A percentile compares a stretch with the other conserved stretches of the same genome.
phyloP scores from a whole-genome alignment of 92 coral and sea anemone genomes.

The Actinernus sp. region DNA sequence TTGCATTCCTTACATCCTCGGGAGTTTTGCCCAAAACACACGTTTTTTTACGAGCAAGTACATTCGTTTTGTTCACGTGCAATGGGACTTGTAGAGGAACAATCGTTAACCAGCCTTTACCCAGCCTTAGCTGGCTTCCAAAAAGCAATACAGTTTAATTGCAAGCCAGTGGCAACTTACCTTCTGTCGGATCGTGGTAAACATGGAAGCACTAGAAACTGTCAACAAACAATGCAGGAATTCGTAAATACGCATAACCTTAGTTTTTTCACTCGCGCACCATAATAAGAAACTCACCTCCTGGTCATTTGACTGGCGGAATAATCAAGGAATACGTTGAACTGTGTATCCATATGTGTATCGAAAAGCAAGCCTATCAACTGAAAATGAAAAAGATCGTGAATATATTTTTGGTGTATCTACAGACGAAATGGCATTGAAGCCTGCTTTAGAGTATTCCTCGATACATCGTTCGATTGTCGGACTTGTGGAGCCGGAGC shows the following conservation, averaged over 20 bases:
- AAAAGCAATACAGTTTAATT: constrained; percentile 48
- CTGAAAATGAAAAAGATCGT: constrained; percentile 13
- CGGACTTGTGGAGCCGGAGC: constrained; percentile 43
- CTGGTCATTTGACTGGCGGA: constrained; percentile 42
- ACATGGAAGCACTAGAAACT: constrained; percentile 32
- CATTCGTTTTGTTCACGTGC: constrained; percentile 37
- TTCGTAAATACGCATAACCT: constrained; percentile 39
- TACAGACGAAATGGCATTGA: constrained; percentile 58
- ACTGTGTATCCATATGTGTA: constrained; percentile 52
- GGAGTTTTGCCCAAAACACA: too few relatives aligned
- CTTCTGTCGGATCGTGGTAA: constrained; percentile 57
- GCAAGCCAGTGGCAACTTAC: constrained; percentile 43
- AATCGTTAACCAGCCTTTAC: constrained; percentile 22
- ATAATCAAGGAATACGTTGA: constrained; percentile 38
- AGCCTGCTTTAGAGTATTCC: constrained; percentile 53
- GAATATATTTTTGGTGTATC: constrained; percentile 46
- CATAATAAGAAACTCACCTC: constrained; percentile 37
- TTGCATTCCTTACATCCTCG: too few relatives aligned
- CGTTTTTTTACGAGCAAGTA: constrained; percentile 39
- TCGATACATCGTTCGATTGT: constrained; percentile 23
- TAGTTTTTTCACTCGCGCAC: constrained; percentile 49
- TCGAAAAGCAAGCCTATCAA: constrained; percentile 32
- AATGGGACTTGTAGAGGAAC: constrained; percentile 51
- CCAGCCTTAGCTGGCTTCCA: constrained; percentile 37
- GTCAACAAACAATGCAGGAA: constrained; percentile 25